Base-by-base conservation (phyloP, 1,140 invertebrate genomes). In the Aphaenogaster ashmeadi region DNA sequence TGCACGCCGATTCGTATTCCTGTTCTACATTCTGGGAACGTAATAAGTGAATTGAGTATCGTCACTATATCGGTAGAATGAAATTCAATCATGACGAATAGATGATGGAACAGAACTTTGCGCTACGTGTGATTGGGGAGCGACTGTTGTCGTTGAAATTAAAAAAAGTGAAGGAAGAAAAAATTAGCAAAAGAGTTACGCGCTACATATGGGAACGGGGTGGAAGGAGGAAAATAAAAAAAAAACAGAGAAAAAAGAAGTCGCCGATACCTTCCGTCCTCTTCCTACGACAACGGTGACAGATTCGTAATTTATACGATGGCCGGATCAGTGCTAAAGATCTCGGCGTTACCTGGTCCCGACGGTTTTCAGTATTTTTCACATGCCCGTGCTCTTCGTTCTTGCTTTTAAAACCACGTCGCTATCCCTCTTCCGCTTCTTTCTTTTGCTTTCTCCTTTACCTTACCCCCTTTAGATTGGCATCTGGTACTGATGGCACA, bases 351-450 rank as follows among this genome's bases (percentile, higher is more conserved):
- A 91, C 90, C 90, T 91, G 90, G 90, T 91, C 88, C 90, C 88
- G 88, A 88, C 88, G 81, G 88, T 91, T 91, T 91, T 91, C 90
- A 91, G 88, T 91, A 89, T 91, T 91, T 91, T 91, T 91, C 90
- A 91, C 90, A 78, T 89, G 56, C 79, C 66, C 72, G 38, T 69
- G 66, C 77, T 67, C 87, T 90, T 84, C 54, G 71, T 78, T 83
- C 77, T 58, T 7, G 54, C 41, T 89, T 80, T 78, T 79, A 67
- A 50, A 52, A 8, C 15, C 33, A 47, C 58, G 21, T 41, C 79
- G 47, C 88, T 64, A 11, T 41, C 52, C 8, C 33, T 56, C 54
- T 41, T 52, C 11, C 9, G 33, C 13, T 21, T 38, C 41, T 86
- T 54, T 27, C 11, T 13, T 52, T 36, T 58, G 3, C 54, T 36